Percentiles rank a stretch among this genome's conserved stretches.
These are phyloP conservation scores for Calosoma granatense DNA, from an alignment of 1,140 invertebrate species.

Conservation along the genomic window DNA sequence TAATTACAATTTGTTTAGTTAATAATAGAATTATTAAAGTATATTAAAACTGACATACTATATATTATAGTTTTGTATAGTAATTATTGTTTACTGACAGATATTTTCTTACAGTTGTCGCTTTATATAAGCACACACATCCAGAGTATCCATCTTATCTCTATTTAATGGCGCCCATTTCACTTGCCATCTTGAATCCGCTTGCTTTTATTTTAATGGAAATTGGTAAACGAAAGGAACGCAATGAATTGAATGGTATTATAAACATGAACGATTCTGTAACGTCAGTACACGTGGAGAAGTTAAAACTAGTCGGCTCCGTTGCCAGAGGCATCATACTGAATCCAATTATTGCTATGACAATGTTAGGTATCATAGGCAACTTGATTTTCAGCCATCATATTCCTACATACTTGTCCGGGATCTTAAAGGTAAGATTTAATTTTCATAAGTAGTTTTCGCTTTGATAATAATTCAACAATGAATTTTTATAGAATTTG, in stretches of 20 bases:
- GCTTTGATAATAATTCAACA: too few relatives aligned
- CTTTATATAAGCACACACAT: slow-evolving; percentile 65
- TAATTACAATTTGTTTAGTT: background rate
- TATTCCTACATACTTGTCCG: slow-evolving; percentile 62
- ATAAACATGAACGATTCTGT: slow-evolving; percentile 14
- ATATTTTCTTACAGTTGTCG: slow-evolving; percentile 64
- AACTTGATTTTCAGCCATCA: slow-evolving; percentile 73
- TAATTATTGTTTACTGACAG: slow-evolving; percentile 9
- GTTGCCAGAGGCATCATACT: slow-evolving; percentile 60
- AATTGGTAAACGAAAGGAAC: slow-evolving; percentile 51
- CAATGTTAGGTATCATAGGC: slow-evolving; percentile 76
- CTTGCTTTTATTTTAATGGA: slow-evolving; percentile 87
- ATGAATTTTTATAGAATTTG: too few relatives aligned
- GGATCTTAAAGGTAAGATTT: slow-evolving; percentile 58
- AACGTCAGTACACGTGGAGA: slow-evolving; percentile 22
- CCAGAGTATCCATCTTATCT: slow-evolving; percentile 85
- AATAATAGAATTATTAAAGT: background rate
- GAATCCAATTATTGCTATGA: slow-evolving; percentile 92
- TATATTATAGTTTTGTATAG: slow-evolving; percentile 1
- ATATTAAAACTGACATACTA: too few relatives aligned
- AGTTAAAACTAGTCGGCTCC: slow-evolving; percentile 34
- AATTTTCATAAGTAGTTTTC: too few relatives aligned
- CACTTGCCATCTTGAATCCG: slow-evolving; percentile 85
- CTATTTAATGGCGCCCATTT: slow-evolving; percentile 91
- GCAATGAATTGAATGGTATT: slow-evolving; percentile 9